Conservation (phyloP, 2,797 vertebrate genomes). For the Morelia viridis region DNA sequence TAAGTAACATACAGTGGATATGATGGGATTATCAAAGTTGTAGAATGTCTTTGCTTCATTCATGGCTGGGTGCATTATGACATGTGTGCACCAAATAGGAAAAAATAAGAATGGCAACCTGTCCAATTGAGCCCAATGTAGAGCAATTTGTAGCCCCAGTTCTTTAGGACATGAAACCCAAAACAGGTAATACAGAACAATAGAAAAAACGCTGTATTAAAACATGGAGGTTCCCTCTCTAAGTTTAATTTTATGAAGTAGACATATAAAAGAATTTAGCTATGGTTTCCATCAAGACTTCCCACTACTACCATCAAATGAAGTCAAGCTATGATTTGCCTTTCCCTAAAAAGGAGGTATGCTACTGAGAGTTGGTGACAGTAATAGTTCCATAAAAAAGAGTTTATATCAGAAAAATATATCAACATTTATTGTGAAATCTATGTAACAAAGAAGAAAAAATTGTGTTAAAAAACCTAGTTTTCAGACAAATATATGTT, state of each 20-base stretch:
- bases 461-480: neutral
- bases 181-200: neutral
- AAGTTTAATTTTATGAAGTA: neutral
- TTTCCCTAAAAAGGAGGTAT: neutral
- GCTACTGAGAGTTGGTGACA: neutral
- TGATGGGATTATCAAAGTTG: neutral
- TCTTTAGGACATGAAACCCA: neutral
- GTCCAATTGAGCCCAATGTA: neutral
- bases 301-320: neutral
- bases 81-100: neutral
- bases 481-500: neutral
- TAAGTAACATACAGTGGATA: neutral
- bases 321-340: neutral
- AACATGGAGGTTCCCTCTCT: neutral
- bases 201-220: neutral
- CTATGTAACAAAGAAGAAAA: neutral
- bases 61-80: neutral
- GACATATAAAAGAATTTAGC: neutral
- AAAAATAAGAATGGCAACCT: neutral
- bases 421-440: neutral
- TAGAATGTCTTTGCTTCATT: neutral
- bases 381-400: neutral
- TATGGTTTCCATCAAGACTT: neutral
- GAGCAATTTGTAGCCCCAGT: neutral
- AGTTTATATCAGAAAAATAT: neutral